Base-by-base conservation (phyloP, 2,797 vertebrate species). In the Sebastes taczanowskii region DNA sequence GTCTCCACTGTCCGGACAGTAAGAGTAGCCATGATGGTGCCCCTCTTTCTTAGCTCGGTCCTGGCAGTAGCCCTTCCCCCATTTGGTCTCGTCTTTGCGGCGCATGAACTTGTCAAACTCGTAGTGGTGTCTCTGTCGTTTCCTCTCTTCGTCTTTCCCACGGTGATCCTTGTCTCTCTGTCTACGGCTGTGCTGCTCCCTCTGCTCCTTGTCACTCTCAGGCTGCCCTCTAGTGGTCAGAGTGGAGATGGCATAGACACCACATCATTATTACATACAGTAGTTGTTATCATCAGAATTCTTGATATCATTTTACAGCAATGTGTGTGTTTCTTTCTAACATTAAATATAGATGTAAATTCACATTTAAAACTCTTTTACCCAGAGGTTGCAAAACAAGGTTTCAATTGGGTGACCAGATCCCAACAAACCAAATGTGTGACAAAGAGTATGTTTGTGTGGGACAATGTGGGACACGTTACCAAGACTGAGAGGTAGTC, bases 1-100 rank as follows among this genome's bases (percentile, higher is more conserved):
- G 89, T 98, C 97, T 82, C 95, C 95, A 29, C 92, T 87, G 82
- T 97, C 97, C 68, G 95, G 86, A 81, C 96, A 95, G 93, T 95
- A 96, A 42, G 95, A 93, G 49, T 91, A 97, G 77, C 90, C 96
- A 77, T 97, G 97, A 86, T 93, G 97, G 91, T 97, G 96, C 71
- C 90, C 94, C 85, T 97, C 97, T 93, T 96, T 97, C 95, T 97
- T 97, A 91, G 95, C 96, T 82, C 97, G 91, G 92, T 98, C 97
- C 92, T 97, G 97, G 92, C 92, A 96, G 95, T 96, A 97, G 79
- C 97, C 97, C 91, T 98, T 99, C 52, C 97, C 97, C 97, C 97
- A 97, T 77, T 97, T 98, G 83, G 95, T 97, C 82, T 99, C 97
- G n/a, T 99, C 98, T 88, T 97, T 97, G 88, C 97, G 97, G 55